These are phyloP conservation scores for Argopecten irradians DNA, from an alignment of 1,140 invertebrate genomes.

Conservation along the genomic window DNA sequence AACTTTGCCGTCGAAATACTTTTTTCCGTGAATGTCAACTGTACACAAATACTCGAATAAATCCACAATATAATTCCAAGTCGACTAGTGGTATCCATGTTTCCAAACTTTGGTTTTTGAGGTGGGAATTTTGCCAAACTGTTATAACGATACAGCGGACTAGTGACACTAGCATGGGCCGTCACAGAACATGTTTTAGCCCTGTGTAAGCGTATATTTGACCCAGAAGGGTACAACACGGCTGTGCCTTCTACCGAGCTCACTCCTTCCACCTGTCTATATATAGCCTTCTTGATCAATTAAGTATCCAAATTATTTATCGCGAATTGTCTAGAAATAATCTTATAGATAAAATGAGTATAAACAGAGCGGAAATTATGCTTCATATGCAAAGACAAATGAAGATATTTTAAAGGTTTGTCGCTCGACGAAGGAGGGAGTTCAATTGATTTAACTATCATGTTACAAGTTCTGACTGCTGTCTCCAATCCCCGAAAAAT, in stretches of 20 bases:
- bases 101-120: constrained; percentile 22
- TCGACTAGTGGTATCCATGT: background rate
- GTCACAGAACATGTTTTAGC: constrained; percentile 20
- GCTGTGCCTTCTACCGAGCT: background rate
- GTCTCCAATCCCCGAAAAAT: constrained; percentile 14
- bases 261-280: background rate
- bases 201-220: constrained; percentile 21
- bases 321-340: background rate
- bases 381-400: background rate
- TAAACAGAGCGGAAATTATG: background rate
- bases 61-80: background rate
- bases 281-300: background rate
- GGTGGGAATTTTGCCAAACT: background rate
- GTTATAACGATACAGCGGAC: background rate
- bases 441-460: background rate
- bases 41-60: background rate
- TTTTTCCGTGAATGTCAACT: background rate
- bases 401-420: background rate
- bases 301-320: background rate
- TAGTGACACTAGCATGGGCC: background rate
- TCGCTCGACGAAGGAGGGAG: background rate
- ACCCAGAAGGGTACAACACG: background rate
- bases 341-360: background rate
- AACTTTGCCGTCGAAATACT: background rate
- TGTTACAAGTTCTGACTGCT: constrained; percentile 2